Evolutionary conservation across 2,113 vertebrate species (phyloP), one percentile per base, ranked within the genome.

Genomic region (Microcebus ravelobensis): DNA sequence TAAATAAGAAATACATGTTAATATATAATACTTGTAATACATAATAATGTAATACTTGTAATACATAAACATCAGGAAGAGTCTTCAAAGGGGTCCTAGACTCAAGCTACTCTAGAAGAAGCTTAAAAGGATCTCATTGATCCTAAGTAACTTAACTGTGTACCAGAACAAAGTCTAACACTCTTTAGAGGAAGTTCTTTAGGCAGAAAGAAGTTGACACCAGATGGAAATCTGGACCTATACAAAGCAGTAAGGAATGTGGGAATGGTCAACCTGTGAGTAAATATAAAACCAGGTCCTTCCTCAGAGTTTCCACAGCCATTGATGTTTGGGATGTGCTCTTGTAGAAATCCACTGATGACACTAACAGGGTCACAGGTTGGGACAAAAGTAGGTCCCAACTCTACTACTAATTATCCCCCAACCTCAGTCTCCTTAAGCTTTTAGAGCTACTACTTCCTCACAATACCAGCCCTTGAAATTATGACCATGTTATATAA

Each of bases 221-320:
- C 50, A 74, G 74, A 79, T 3, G 14, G 85, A 79, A 86, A 59
- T 74, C 13, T 55, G 23, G 36, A 77, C 70, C 77, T 57, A 36
- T 42, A 52, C 7, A 14, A 63, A 77, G 76, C 14, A 80, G 36
- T 8, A 12, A 92, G 88, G 67, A 76, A 59, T 3, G 82, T 65
- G 27, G 17, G 59, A 94, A 84, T 29, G 12, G 34, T 42, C 13
- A 17, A 12, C 25, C n/a, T 81, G 17, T 3, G 57, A 68, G 82
- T 77, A 93, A 96, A 71, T 0, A 80, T 20, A 85, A 73, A 96
- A 93, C 59, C 80, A 95, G 63, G 29, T 23, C 7, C 50, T 63
- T 65, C 55, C 74, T 74, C 73, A 3, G 36, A 88, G 55, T 25
- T 57, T 70, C 36, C 70, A 45, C 13, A 48, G 25, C 45, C 36